Percentiles rank a stretch among this genome's conserved stretches.
phyloP scores from a whole-genome alignment of 2,888 invertebrate species.

The Noctua janthe region DNA sequence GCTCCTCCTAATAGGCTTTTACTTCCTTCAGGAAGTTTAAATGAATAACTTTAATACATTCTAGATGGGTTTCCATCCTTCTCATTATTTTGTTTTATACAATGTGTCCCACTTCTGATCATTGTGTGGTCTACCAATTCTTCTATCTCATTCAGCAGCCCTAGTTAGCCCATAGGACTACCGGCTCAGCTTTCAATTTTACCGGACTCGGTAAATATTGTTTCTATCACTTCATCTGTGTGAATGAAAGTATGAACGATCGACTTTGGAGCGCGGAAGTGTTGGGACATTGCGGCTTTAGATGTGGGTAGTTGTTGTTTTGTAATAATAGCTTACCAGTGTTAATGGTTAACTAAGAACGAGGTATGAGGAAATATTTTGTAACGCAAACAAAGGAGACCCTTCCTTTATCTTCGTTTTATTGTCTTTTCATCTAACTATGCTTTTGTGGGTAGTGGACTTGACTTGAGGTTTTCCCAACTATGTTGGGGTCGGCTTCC shows the following conservation, averaged over 20 bases:
- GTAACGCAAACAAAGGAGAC: constrained; percentile 12
- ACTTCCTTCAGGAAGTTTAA: background rate
- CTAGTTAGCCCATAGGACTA: constrained; percentile 36
- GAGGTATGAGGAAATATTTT: constrained; percentile 18
- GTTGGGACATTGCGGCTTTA: constrained; percentile 33
- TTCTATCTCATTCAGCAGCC: constrained; percentile 12
- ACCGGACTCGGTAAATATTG: constrained; percentile 54
- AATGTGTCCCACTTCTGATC: background rate
- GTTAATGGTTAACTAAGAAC: constrained; percentile 35
- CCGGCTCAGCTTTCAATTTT: constrained; percentile 56
- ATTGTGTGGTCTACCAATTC: background rate
- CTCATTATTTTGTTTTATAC: background rate
- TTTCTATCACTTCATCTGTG: constrained; percentile 56
- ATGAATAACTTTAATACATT: background rate
- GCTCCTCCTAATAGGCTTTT: background rate
- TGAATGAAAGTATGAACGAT: constrained; percentile 58
- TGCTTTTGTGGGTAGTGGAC: background rate
- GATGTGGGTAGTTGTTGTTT: constrained; percentile 54
- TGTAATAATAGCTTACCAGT: constrained; percentile 39
- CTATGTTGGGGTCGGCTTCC: no score
- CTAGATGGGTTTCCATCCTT: background rate
- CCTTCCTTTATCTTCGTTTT: background rate
- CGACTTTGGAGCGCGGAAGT: constrained; percentile 24
- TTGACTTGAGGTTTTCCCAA: no score
- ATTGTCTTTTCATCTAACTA: background rate